These are phyloP conservation scores for Archilochus colubris DNA, from an alignment of 2,113 vertebrate species.

Conservation along the genomic window DNA sequence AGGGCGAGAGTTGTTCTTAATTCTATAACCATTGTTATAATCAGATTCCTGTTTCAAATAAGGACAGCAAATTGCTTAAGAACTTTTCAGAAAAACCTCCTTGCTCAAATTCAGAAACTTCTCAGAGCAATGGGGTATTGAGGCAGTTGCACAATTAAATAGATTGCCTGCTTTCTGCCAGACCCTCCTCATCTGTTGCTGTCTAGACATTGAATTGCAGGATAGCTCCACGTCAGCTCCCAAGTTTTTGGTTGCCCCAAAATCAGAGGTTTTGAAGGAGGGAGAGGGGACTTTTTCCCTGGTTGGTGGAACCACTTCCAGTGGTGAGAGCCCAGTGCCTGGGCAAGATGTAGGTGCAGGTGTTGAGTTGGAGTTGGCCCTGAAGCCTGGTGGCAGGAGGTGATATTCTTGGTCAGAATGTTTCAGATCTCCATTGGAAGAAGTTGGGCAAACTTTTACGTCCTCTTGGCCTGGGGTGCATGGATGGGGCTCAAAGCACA, in stretches of 20 bases:
- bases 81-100: not conserved
- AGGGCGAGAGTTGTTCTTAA: conserved; percentile 23
- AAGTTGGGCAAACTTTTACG: too few species aligned
- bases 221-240: not conserved
- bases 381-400: not conserved
- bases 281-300: not conserved
- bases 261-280: not conserved
- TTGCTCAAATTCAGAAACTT: not conserved
- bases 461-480: not conserved
- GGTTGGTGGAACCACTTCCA: not conserved
- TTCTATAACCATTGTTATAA: conserved; percentile 51
- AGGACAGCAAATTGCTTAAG: conserved; percentile 35
- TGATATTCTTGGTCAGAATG: not conserved
- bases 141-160: not conserved
- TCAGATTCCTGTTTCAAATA: conserved; percentile 39
- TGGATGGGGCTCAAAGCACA: fast-evolving
- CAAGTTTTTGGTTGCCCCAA: not conserved
- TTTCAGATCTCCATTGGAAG: not conserved
- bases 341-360: fast-evolving
- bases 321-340: not conserved
- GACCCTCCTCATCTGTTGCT: not conserved
- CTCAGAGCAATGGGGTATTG: not conserved
- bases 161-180: not conserved
- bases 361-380: not conserved
- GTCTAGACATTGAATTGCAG: not conserved